Base-by-base conservation (phyloP, 2,888 invertebrate genomes). In the Torymus tubicola region DNA sequence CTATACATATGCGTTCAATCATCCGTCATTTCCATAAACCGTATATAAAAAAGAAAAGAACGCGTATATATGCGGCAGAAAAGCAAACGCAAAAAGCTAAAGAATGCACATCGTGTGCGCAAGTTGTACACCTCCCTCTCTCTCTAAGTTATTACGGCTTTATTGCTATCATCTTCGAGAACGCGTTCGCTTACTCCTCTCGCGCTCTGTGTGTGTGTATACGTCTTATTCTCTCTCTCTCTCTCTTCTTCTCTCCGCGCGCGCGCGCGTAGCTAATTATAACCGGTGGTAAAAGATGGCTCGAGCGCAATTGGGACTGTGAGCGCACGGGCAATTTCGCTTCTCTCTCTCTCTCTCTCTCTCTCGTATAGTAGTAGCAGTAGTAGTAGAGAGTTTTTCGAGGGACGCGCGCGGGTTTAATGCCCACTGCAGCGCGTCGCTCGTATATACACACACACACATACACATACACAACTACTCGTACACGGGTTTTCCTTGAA, bases 261-360 rank as follows among this genome's bases (percentile, higher is more conserved):
- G 61, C n/a, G 8, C 5, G 42, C 42, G 8, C 71, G 61, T 13
- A 67, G 70, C 81, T 78, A 82, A 82, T 82, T 78, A 80, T 71
- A 68, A 82, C 64, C 78, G 78, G 50, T 24, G 69, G 79, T 53
- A 53, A 72, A 42, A 70, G 60, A 72, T 75, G 57, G 72, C 69
- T 55, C 55, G 60, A 69, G 68, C 55, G 24, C 42, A 42, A 42
- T 42, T 42, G 42, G 42, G 42, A 42, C 42, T 42, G 42, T 8
- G 24, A 2, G 21, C 58, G 67, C 24, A 16, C 52, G 18, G 42
- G 42, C 42, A 42, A 42, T 42, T 42, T 42, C 42, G 42, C 42
- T 42, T 42, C 42, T 42, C 21, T 21, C 21, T 21, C 21, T 21
- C 21, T 21, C 21, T 21, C 21, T 21, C 21, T 21, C 2, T 55